Base-by-base conservation (phyloP, 1,140 invertebrate genomes). In the Drosophila suzukii region DNA sequence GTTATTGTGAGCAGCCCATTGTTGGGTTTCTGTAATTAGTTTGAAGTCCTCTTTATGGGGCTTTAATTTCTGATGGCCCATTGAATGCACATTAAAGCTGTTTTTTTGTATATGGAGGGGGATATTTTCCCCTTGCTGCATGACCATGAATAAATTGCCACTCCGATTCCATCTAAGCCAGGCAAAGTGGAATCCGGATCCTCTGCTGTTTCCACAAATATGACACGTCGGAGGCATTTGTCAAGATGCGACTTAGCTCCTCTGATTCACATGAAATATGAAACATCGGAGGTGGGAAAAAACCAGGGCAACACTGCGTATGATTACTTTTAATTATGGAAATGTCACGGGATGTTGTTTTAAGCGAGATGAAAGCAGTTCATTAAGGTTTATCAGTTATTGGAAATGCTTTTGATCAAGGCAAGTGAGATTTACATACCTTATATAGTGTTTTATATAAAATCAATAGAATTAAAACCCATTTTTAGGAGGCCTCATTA, bases 21-120 rank as follows among this genome's bases (percentile, higher is more conserved):
- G 27, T 53, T 65, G 38, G 53, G n/a, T 39, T 59, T 41, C 44
- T 55, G 54, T 75, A 84, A 86, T 88, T 86, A 88, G 82, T 82
- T 82, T 53, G 12, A 17, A 57, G 62, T 44, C 32, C 24, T 10
- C 56, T 86, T 81, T 82, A 83, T 79, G 62, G 55, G 49, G 50
- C 43, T 86, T 61, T 54, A 67, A 68, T 79, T 57, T 71, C 75
- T 72, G 44, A 78, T 81, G 49, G 43, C 62, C 10, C 60, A 81
- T 78, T 81, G 75, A 88, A 70, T 44, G 58, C 46, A 68, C 41
- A 66, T 70, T 70, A 70, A 79, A 63, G 70, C 32, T 34, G 43
- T 27, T 27, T 13, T 50, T 38, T 8, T 15, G 12, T 12, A 24
- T 3, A 4, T 3, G 3, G 36, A 2, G 15, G 43, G 17, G n/a